These are phyloP conservation scores for Oncopodura yosiiana DNA, from an alignment of 1,140 invertebrate species.

Conservation along the genomic window DNA sequence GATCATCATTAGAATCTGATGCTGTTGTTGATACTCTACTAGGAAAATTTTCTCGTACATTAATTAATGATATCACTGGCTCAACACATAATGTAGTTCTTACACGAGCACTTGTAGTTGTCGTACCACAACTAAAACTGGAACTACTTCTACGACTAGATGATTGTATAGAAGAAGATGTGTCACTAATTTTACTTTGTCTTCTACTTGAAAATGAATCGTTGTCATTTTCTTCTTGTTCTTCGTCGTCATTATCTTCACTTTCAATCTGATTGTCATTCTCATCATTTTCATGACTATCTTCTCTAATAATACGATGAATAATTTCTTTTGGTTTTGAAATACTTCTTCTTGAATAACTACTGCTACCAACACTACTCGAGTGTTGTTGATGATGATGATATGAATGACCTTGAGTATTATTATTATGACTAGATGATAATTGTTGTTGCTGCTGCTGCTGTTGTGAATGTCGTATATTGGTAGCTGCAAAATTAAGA, in stretches of 20 bases:
- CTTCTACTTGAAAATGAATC: not conserved
- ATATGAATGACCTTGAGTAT: slow-evolving; percentile 1
- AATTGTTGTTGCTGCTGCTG: not conserved
- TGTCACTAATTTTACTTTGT: slow-evolving; percentile 7
- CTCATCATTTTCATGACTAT: slow-evolving; percentile 10
- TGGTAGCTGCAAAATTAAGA: slow-evolving; percentile 10
- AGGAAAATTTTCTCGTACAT: slow-evolving; percentile 3
- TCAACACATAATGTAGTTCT: slow-evolving; percentile 11
- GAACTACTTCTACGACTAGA: not conserved
- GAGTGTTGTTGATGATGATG: not conserved
- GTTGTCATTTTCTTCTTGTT: not conserved
- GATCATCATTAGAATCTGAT: slow-evolving; percentile 6
- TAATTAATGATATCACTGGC: slow-evolving; percentile 15
- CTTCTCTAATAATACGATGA: slow-evolving; percentile 21
- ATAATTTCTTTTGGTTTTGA: slow-evolving; percentile 23
- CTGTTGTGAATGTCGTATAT: slow-evolving; percentile 10
- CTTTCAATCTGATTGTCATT: not conserved
- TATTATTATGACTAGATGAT: not conserved
- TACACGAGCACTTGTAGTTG: not conserved
- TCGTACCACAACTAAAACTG: not conserved
- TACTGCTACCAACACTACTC: not conserved
- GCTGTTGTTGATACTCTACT: not conserved
- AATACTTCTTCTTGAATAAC: not conserved
- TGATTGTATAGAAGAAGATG: not conserved
- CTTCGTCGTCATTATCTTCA: not conserved